A percentile compares a stretch with the other conserved stretches of the same genome.
Evolutionary conservation across 2,113 vertebrate species (phyloP).

Genomic region (Takifugu bimaculatus): DNA sequence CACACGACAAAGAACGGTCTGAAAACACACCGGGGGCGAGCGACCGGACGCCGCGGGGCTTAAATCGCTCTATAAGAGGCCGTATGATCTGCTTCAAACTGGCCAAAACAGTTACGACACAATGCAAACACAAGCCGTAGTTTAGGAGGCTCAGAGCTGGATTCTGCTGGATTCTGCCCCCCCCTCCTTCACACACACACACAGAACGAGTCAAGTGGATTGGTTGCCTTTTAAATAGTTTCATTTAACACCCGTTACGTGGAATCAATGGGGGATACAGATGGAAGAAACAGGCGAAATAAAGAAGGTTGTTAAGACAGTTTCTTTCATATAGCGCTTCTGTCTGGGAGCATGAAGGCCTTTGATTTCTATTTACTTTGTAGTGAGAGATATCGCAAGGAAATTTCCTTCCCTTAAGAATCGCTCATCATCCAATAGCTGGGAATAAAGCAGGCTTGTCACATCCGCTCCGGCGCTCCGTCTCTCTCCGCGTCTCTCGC

Average conservation of each 20-base stretch:
- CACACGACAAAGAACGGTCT: too few relatives aligned
- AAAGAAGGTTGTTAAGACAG: slow-evolving; percentile 63
- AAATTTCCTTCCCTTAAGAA: slow-evolving; percentile 69
- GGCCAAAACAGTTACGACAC: too few relatives aligned
- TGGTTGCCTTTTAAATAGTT: slow-evolving; percentile 55
- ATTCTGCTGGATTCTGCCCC: slow-evolving; percentile 27
- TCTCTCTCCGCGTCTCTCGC: slow-evolving; percentile 14
- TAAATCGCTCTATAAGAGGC: too few relatives aligned
- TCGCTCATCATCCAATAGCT: slow-evolving; percentile 70
- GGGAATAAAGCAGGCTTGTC: slow-evolving; percentile 62
- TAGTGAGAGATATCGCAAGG: slow-evolving; percentile 70
- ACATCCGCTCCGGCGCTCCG: slow-evolving; percentile 17
- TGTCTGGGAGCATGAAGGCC: slow-evolving; percentile 53
- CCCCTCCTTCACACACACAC: slow-evolving; percentile 7
- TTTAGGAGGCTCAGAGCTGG: slow-evolving; percentile 1
- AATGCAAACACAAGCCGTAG: not conserved
- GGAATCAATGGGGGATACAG: slow-evolving; percentile 61
- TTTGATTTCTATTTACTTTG: slow-evolving; percentile 78
- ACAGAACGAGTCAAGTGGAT: slow-evolving; percentile 58
- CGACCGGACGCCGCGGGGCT: too few relatives aligned
- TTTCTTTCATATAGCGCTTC: slow-evolving; percentile 67
- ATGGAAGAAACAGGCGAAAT: slow-evolving; percentile 43
- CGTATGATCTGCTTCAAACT: too few relatives aligned
- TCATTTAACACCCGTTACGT: slow-evolving; percentile 66
- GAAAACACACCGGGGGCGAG: too few relatives aligned